Base-by-base conservation (phyloP, 2,888 invertebrate species). In the Laothoe populi region DNA sequence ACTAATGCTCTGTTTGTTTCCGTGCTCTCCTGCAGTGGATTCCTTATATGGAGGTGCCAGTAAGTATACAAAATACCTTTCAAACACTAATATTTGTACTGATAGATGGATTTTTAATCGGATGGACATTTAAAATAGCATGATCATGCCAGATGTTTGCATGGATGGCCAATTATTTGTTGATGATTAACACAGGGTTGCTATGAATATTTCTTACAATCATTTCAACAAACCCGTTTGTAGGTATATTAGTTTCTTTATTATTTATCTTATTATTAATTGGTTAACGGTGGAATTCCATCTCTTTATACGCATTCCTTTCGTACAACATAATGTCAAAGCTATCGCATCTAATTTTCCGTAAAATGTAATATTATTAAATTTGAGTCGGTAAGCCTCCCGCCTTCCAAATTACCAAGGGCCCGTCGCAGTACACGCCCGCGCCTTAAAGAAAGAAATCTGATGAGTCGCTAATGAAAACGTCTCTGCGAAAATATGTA, bases 31-130 rank as follows among this genome's bases (percentile, higher is more conserved):
- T 87, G 75, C 94, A 96, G 96, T 95, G 94, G 96, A 96, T 94
- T 95, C 95, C 78, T 92, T 95, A 82, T 95, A 95, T 94, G 96
- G 95, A 94, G 95, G 95, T 87, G 94, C 95, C 88, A 95, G 95
- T 95, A 93, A 95, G 95, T 95, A 87, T 73, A 69, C 65, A 40
- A 63, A 64, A 69, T 60, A 19, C 24, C 3, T 23, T 26, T 31
- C 24, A 42, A 46, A 10, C 8, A 38, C 31, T 45, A 49, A 64
- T 64, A 66, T 38, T 44, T 57, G 46, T 73, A 69, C 65, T 49
- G n/a, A 19, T 23, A 10, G 11, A 19, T 53, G 35, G 53, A 35
- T 53, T 53, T 26, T n/a, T 31, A n/a, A 49, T 42, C n/a, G 13
- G 62, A 48, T 60, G 38, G 58, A n/a, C 60, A 46, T 48, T 58